These are phyloP conservation scores for Clarias magur DNA, from an alignment of 2,113 vertebrate genomes.

Conservation along the genomic window DNA sequence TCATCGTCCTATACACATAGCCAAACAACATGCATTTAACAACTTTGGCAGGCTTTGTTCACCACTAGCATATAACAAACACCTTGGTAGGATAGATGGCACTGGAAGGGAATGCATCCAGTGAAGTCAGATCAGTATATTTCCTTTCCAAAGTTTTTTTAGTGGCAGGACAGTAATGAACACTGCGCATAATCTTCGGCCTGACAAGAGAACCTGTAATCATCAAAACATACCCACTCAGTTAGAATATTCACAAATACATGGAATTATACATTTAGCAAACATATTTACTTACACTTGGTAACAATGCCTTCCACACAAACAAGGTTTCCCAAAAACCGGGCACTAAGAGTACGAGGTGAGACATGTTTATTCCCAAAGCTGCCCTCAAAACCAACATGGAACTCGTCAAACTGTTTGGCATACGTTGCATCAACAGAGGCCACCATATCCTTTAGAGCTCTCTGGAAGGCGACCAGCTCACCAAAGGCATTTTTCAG, in stretches of 20 bases:
- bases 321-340: constrained; percentile 71
- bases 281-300: constrained; percentile 64
- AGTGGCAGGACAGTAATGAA: constrained; percentile 67
- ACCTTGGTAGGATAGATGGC: constrained; percentile 67
- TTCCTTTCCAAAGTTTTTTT: constrained; percentile 65
- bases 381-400: constrained; percentile 69
- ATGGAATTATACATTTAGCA: not conserved
- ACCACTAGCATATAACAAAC: not conserved
- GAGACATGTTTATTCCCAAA: constrained; percentile 68
- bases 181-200: constrained; percentile 66
- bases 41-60: too few species aligned
- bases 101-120: constrained; percentile 67
- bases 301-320: constrained; percentile 76
- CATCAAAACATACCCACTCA: not conserved
- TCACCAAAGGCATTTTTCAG: constrained; percentile 71
- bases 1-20: constrained; percentile 64
- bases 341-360: constrained; percentile 59
- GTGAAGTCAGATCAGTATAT: constrained; percentile 67
- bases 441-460: constrained; percentile 75
- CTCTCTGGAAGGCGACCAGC: constrained; percentile 74
- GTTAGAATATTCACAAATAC: not conserved
- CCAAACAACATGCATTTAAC: not conserved
- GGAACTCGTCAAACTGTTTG: constrained; percentile 71
- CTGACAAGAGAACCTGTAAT: constrained; percentile 63
- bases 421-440: constrained; percentile 67